Conservation (phyloP, 2,797 vertebrate species). For the Phoebastria nigripes region DNA sequence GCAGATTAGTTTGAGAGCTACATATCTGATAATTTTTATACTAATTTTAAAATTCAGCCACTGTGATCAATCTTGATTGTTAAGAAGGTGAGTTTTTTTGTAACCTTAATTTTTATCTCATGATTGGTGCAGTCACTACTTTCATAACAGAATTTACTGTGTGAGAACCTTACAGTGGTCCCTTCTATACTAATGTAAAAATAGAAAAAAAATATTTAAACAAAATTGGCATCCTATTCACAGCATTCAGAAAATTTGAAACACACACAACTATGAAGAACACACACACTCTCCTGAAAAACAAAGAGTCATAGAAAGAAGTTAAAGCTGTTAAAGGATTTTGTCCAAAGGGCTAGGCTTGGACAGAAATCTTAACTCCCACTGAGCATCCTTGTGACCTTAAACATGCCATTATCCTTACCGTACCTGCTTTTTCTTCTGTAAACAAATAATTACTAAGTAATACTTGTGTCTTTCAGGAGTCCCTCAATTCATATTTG, state of each 20-base stretch:
- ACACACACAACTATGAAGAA: background rate
- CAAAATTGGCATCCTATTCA: background rate
- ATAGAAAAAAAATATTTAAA: background rate
- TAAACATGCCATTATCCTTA: background rate
- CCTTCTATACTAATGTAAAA: background rate
- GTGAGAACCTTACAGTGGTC: background rate
- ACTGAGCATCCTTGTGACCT: background rate
- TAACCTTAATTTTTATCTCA: background rate
- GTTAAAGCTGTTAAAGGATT: background rate
- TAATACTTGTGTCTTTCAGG: background rate
- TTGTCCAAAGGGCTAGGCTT: background rate
- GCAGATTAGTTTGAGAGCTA: background rate
- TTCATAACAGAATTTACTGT: background rate
- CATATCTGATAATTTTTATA: background rate
- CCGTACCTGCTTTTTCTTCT: background rate
- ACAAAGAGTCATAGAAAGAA: background rate
- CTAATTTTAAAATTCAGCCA: background rate
- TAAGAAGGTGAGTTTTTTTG: background rate
- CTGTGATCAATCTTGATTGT: background rate
- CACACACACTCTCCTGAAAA: background rate
- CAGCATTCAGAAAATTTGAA: background rate
- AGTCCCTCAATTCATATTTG: background rate
- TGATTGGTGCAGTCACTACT: background rate
- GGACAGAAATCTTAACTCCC: background rate
- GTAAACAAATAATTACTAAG: background rate